A percentile compares a stretch with the other conserved stretches of the same genome.
Conservation (phyloP, 2,797 vertebrate genomes). For the Hapalemur alaotrensis region DNA sequence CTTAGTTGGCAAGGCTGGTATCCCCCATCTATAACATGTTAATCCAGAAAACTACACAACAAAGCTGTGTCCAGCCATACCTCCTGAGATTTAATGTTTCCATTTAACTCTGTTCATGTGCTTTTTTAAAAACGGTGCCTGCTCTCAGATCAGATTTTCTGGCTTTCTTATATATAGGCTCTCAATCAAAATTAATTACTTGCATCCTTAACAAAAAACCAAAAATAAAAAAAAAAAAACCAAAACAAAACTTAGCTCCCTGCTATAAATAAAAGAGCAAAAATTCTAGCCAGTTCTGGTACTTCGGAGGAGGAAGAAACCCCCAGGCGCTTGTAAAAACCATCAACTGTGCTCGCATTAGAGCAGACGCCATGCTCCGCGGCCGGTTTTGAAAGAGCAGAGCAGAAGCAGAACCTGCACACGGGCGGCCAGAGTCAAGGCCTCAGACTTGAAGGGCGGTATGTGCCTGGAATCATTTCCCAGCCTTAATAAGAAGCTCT, state of each 20-base stretch:
- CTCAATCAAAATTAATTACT: constrained; percentile 51
- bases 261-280: constrained; percentile 39
- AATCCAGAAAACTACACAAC: constrained; percentile 1
- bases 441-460: background rate
- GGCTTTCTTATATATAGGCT: background rate
- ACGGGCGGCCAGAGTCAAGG: background rate
- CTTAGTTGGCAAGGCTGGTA: background rate
- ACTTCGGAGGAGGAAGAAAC: background rate
- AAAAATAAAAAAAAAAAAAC: too few relatives aligned
- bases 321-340: constrained; percentile 3
- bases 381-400: constrained; percentile 22
- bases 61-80: background rate
- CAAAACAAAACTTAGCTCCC: background rate
- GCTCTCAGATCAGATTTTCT: constrained; percentile 12
- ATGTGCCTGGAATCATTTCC: constrained; percentile 38
- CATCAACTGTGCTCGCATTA: background rate
- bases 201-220: background rate
- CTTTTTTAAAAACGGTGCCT: background rate
- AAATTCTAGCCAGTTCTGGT: background rate
- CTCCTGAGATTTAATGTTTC: background rate
- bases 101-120: background rate
- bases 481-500: constrained; percentile 62
- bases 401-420: background rate
- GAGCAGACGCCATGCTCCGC: background rate
- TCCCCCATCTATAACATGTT: background rate